Evolutionary conservation across 2,797 vertebrate genomes (phyloP).

Genomic region (Prunella strophiata): DNA sequence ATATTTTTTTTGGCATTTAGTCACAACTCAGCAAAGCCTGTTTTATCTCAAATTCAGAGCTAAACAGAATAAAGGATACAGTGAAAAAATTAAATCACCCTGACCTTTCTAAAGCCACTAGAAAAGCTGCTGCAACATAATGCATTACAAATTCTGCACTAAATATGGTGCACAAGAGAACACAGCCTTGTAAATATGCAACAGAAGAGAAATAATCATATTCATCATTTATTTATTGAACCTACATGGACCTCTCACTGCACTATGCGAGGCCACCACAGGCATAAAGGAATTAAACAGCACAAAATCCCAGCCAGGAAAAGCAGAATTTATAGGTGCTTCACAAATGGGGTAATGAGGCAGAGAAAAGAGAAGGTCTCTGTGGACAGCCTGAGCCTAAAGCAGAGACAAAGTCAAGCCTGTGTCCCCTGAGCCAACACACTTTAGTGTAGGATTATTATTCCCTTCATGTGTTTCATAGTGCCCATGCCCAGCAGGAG

Average conservation of each 20-base stretch:
- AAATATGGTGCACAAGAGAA: neutral
- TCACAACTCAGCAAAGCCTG: neutral
- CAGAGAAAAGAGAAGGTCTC: constrained; percentile 24
- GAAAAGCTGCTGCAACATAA: constrained; percentile 23
- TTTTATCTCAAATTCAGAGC: neutral
- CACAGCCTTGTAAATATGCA: neutral
- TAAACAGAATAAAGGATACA: neutral
- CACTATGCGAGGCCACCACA: neutral
- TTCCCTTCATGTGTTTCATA: neutral
- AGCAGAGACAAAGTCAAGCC: neutral
- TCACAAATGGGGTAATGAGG: constrained; percentile 35
- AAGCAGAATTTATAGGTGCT: constrained; percentile 28
- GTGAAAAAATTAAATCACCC: neutral
- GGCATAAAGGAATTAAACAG: neutral
- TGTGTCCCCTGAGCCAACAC: neutral
- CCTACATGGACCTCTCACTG: neutral
- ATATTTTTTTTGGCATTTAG: neutral
- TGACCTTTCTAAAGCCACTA: constrained; percentile 50
- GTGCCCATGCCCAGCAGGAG: neutral
- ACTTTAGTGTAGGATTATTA: neutral
- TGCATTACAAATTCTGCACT: constrained; percentile 14
- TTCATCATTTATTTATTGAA: constrained; percentile 24
- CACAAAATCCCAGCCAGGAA: neutral
- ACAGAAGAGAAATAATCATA: constrained; percentile 17
- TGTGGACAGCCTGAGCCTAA: constrained; percentile 1